Evolutionary conservation across 1,140 invertebrate genomes (phyloP).

Genomic region (Drosophila lowei): DNA sequence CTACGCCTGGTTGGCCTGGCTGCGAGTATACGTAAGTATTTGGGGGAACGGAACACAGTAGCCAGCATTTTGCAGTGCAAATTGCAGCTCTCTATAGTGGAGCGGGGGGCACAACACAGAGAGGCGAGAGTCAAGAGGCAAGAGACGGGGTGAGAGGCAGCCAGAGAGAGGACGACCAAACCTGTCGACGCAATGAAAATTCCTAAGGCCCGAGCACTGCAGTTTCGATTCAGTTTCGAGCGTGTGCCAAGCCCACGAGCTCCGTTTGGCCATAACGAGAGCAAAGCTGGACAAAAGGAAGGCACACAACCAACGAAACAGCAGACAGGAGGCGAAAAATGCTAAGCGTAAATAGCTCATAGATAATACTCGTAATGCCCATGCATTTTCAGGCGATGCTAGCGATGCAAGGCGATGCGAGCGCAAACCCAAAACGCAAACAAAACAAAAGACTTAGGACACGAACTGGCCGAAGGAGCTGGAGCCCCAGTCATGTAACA

Average conservation of each 20-base stretch:
- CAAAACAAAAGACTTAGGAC: conserved; percentile 80
- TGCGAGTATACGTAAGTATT: conserved; percentile 12
- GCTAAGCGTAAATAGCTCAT: conserved; percentile 77
- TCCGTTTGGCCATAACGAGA: conserved; percentile 67
- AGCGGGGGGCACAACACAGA: background rate
- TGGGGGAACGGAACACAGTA: conserved; percentile 61
- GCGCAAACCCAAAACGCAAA: too few species aligned
- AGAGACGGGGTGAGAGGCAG: conserved; percentile 10
- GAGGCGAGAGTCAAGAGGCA: background rate
- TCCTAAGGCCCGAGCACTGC: conserved; percentile 32
- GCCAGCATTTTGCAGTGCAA: conserved; percentile 57
- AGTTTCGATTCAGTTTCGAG: conserved; percentile 51
- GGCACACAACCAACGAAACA: conserved; percentile 2
- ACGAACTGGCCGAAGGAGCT: conserved; percentile 72
- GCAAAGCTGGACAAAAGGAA: conserved; percentile 36
- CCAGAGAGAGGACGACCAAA: conserved; percentile 12
- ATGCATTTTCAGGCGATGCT: conserved; percentile 63
- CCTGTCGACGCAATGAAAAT: conserved; percentile 54
- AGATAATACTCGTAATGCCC: conserved; percentile 66
- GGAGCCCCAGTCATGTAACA: conserved; percentile 68
- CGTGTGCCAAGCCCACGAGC: conserved; percentile 75
- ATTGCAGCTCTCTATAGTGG: conserved; percentile 21
- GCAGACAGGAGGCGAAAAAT: conserved; percentile 18
- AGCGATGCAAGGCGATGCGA: conserved; percentile 10
- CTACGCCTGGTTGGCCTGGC: conserved; percentile 30